Evolutionary conservation across 2,888 invertebrate genomes (phyloP), one percentile per base, ranked within the genome.

Genomic region (Tinea semifulvella): DNA sequence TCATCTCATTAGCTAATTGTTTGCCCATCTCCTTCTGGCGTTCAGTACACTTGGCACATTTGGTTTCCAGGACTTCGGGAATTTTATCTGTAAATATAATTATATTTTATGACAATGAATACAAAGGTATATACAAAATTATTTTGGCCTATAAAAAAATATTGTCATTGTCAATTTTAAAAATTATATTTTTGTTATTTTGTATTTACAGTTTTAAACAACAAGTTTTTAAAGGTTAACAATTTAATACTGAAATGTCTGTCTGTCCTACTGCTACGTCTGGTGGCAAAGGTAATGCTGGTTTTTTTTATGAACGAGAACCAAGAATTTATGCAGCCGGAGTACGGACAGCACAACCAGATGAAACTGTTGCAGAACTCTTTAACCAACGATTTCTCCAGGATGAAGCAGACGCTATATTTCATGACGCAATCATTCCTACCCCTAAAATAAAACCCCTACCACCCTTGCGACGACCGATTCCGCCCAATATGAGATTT

Each of bases 21-120:
- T 85, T 85, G 2, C 87, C 85, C 43, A 84, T 84, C 53, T 77
- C 63, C 56, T 84, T 87, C 60, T 90, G 90, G 52, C 82, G 87
- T 42, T 85, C 85, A 3, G 86, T 86, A 58, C 90, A 90, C 63
- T 88, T 89, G 11, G 72, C 77, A 61, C 90, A 90, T 40, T 84
- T 79, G 8, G 86, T 88, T 54, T 73, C 76, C 35, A 90, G 76
- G 3, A 88, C 88, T 62, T 90, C 89, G 0, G 89, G 89, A 46
- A 90, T 68, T 55, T 84, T 85, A 42, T 85, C 89, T 90, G 66
- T 25, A 77, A 73, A 49, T 36, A 49, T 20, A 31, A 31, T 5
- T 22, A 8, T 22, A n/a, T n/a, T n/a, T n/a, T n/a, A 22, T 22
- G 22, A 22, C 22, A 22, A 22, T 22, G n/a, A n/a, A n/a, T n/a